These are phyloP conservation scores for Saturnia pavonia DNA, from an alignment of 2,888 invertebrate genomes.

Conservation along the genomic window DNA sequence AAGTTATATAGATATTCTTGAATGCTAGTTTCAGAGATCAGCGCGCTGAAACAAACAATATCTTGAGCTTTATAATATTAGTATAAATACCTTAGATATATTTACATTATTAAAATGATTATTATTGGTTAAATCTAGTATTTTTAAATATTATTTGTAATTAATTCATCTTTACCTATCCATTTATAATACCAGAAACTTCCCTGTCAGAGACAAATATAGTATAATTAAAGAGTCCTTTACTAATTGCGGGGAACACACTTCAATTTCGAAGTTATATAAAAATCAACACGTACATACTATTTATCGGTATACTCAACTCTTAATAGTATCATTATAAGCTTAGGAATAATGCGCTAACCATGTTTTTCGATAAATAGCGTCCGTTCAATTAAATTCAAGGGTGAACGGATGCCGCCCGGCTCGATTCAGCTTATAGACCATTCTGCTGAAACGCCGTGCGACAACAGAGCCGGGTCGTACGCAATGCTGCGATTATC, in stretches of 20 bases:
- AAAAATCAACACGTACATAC: neutral
- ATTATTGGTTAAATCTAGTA: no score
- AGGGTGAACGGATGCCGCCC: conserved; percentile 38
- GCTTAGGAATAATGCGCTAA: conserved; percentile 19
- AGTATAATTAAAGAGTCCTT: neutral
- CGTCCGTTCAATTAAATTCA: conserved; percentile 44
- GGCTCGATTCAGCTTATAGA: conserved; percentile 27
- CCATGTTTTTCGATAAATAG: conserved; percentile 31
- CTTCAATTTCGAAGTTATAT: neutral
- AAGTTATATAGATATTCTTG: no score
- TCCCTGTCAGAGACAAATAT: neutral
- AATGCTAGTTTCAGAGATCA: no score
- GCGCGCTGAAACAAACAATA: no score
- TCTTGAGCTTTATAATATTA: no score
- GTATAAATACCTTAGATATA: no score
- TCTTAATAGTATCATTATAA: conserved; percentile 19
- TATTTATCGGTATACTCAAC: conserved; percentile 1
- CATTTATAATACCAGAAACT: no score
- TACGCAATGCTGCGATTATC: conserved; percentile 49
- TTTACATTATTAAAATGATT: no score
- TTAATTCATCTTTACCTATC: no score
- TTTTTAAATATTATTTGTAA: no score
- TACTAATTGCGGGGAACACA: neutral
- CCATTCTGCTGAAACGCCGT: conserved; percentile 44
- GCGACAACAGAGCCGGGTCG: conserved; percentile 58